Percentiles rank a stretch among this genome's conserved stretches.
These are phyloP conservation scores for Laticauda laticaudata DNA, from an alignment of 2,113 vertebrate genomes.

Conservation along the genomic window DNA sequence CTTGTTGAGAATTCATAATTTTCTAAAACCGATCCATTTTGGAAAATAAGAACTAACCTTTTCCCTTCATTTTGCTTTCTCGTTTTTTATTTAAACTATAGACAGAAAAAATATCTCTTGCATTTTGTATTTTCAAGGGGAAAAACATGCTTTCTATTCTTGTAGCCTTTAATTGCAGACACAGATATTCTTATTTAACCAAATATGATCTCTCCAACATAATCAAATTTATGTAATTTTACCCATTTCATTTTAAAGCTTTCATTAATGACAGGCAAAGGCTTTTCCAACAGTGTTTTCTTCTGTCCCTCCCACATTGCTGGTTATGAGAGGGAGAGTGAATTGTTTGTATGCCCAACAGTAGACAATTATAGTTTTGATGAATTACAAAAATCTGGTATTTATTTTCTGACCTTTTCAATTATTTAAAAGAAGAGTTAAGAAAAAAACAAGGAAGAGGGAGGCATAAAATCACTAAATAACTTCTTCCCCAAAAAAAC, in stretches of 20 bases:
- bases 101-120: neutral
- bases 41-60: neutral
- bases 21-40: neutral
- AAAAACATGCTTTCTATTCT: neutral
- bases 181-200: neutral
- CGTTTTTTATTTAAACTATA: neutral
- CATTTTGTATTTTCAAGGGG: neutral
- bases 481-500: neutral
- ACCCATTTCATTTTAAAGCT: neutral
- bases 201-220: neutral
- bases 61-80: neutral
- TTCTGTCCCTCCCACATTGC: neutral
- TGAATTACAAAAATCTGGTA: neutral
- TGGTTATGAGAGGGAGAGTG: neutral
- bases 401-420: neutral
- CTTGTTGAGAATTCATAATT: neutral
- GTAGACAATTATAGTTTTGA: neutral
- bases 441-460: neutral
- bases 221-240: neutral
- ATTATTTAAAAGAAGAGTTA: neutral
- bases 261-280: neutral
- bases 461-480: neutral
- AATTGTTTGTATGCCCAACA: neutral
- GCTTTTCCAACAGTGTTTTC: neutral
- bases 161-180: neutral